phyloP scores from a whole-genome alignment of 2,888 invertebrate genomes.

The Melanophora roralis region DNA sequence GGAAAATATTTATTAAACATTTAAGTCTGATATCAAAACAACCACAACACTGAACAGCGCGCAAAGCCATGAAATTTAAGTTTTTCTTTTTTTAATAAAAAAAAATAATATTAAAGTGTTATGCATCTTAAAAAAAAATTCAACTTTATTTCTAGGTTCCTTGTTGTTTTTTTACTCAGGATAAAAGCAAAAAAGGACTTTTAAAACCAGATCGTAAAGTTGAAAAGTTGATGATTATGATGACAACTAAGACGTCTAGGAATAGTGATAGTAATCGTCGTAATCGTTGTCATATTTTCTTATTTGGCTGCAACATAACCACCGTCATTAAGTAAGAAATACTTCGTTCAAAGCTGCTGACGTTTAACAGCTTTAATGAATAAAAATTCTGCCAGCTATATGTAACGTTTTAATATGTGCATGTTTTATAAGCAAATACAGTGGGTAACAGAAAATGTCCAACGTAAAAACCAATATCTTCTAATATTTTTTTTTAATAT shows the following conservation, averaged over 20 bases:
- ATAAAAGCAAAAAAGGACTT: not conserved
- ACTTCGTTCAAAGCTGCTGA: conserved; percentile 27
- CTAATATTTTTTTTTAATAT: no score
- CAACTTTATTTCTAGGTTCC: conserved; percentile 8
- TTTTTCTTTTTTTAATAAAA: conserved; percentile 39
- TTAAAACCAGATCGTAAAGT: conserved; percentile 51
- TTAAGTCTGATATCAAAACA: not conserved
- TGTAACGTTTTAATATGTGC: conserved; percentile 71
- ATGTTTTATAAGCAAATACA: conserved; percentile 61
- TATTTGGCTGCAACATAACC: conserved; percentile 9
- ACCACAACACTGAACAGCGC: conserved; percentile 7
- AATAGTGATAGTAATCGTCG: conserved; percentile 47
- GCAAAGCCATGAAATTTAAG: conserved; percentile 16
- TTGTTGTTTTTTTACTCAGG: not conserved
- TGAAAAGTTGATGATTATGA: conserved; percentile 63
- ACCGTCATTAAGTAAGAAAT: conserved; percentile 22
- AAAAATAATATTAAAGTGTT: conserved; percentile 17
- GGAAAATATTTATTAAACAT: conserved; percentile 34
- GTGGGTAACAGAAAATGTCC: not conserved
- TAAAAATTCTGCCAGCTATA: conserved; percentile 58
- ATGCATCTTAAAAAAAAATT: conserved; percentile 31
- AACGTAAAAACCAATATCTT: no score
- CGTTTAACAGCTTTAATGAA: conserved; percentile 50
- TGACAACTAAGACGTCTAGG: conserved; percentile 56
- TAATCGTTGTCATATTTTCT: conserved; percentile 51